Percentiles rank a stretch among this genome's conserved stretches.
These are phyloP conservation scores for Solen grandis DNA, from an alignment of 1,140 invertebrate species.

Conservation along the genomic window DNA sequence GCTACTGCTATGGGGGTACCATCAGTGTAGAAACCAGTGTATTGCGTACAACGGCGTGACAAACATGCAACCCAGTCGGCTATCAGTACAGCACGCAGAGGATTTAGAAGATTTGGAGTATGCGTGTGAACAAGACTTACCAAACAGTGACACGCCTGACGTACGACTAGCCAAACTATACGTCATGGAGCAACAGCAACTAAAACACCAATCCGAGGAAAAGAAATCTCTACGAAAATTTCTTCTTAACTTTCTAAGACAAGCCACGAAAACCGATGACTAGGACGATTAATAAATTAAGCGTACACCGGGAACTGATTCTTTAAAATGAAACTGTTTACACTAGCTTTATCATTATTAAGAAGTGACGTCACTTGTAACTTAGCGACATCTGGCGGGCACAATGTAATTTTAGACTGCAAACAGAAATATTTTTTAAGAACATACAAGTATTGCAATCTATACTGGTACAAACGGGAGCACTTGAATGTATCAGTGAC, in stretches of 20 bases:
- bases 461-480: too few relatives aligned
- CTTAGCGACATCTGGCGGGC: too few relatives aligned
- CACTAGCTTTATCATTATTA: too few relatives aligned
- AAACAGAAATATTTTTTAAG: too few relatives aligned
- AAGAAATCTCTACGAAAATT: neutral
- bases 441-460: too few relatives aligned
- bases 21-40: neutral
- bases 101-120: neutral
- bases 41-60: constrained; percentile 23
- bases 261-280: neutral
- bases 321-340: too few relatives aligned
- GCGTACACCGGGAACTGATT: too few relatives aligned
- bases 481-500: too few relatives aligned
- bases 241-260: neutral
- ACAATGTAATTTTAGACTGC: too few relatives aligned
- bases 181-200: constrained; percentile 10
- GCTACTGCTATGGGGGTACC: constrained; percentile 14
- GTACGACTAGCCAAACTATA: constrained; percentile 13
- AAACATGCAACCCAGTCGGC: neutral
- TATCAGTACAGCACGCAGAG: neutral
- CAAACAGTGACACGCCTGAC: neutral
- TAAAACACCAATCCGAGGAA: neutral
- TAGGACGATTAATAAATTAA: too few relatives aligned
- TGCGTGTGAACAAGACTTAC: neutral
- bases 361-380: too few relatives aligned